A percentile compares a stretch with the other conserved stretches of the same genome.
These are phyloP conservation scores for Calameuta idolon DNA, from an alignment of 2,888 invertebrate genomes.

Conservation along the genomic window DNA sequence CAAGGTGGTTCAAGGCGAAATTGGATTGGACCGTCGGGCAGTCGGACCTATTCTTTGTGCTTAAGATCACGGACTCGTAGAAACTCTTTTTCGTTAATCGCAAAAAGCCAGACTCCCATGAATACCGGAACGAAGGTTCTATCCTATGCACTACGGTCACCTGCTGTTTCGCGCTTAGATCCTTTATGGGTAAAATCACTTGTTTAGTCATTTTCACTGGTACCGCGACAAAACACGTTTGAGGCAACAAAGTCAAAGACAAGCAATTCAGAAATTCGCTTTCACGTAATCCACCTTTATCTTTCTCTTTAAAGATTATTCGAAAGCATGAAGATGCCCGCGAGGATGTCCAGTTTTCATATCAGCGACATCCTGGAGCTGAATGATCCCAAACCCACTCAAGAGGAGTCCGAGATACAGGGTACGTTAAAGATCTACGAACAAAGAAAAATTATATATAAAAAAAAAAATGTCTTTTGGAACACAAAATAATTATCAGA, in stretches of 20 bases:
- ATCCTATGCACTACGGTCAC: background rate
- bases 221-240: background rate
- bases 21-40: slow-evolving; percentile 27
- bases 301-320: slow-evolving; percentile 73
- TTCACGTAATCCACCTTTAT: slow-evolving; percentile 30
- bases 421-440: slow-evolving; percentile 35
- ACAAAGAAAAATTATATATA: background rate
- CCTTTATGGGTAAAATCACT: background rate
- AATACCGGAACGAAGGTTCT: background rate
- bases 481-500: background rate
- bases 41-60: background rate
- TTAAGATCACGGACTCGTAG: background rate
- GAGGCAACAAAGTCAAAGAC: background rate
- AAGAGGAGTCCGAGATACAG: slow-evolving; percentile 57
- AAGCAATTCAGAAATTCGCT: background rate
- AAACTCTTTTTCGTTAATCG: slow-evolving; percentile 1
- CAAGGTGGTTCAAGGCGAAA: slow-evolving; percentile 19
- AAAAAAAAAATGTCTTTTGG: background rate
- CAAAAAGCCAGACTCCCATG: slow-evolving; percentile 4
- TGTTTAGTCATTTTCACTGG: background rate
- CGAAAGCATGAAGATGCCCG: slow-evolving; percentile 86
- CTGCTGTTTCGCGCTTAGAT: background rate
- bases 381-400: slow-evolving; percentile 73
- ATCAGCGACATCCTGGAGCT: slow-evolving; percentile 94
- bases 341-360: slow-evolving; percentile 86